These are phyloP conservation scores for Ganaspis sp. DNA, from an alignment of 1,140 invertebrate species.

Conservation along the genomic window DNA sequence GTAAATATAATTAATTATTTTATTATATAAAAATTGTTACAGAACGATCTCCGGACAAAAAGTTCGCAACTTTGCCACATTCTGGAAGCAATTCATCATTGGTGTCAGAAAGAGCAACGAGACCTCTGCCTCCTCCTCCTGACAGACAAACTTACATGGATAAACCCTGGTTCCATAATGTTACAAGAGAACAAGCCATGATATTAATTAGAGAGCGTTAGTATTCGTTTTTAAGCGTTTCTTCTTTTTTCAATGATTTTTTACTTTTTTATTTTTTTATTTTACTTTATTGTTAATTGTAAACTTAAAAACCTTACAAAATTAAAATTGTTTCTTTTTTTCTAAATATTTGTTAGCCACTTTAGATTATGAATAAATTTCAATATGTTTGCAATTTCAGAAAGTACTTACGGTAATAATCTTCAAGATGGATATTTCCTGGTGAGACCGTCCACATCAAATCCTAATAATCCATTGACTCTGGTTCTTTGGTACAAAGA, in stretches of 20 bases:
- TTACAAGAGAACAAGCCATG: constrained; percentile 68
- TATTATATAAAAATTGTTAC: constrained; percentile 39
- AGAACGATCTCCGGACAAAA: constrained; percentile 72
- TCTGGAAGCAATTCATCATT: constrained; percentile 62
- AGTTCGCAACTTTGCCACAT: constrained; percentile 67
- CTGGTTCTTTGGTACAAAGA: constrained; percentile 72
- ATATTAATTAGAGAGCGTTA: constrained; percentile 69
- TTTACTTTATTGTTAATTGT: too few species aligned
- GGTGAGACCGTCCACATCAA: constrained; percentile 68
- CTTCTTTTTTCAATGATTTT: too few species aligned
- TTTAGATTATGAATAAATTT: neutral
- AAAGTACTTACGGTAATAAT: constrained; percentile 61
- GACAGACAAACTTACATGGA: constrained; percentile 67
- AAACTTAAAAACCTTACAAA: too few species aligned
- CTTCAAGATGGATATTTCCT: constrained; percentile 69
- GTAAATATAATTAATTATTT: neutral
- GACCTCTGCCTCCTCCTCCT: constrained; percentile 70
- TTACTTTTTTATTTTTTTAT: too few species aligned
- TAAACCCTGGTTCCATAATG: constrained; percentile 72
- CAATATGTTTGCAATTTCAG: constrained; percentile 43
- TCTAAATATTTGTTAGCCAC: constrained; percentile 8
- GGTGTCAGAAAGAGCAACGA: constrained; percentile 61
- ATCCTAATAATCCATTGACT: constrained; percentile 67
- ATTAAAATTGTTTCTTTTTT: neutral
- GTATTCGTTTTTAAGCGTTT: constrained; percentile 42